Evolutionary conservation across 2,113 vertebrate species (phyloP), one percentile per base, ranked within the genome.

Genomic region (Salvelinus alpinus): DNA sequence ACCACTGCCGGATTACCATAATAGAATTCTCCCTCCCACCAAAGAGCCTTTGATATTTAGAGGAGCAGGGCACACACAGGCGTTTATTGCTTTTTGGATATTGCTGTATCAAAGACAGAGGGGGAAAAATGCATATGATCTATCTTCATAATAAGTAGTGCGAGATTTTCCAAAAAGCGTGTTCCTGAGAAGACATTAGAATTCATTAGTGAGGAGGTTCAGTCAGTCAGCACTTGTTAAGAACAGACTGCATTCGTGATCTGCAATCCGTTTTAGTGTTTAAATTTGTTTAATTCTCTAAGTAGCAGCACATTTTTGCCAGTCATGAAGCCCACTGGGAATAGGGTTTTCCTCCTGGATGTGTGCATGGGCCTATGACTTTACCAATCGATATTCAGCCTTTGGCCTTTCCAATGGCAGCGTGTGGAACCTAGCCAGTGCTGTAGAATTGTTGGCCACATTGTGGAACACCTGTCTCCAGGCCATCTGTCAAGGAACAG

Each of bases 401-500:
- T 62, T 16, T 62, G 8, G 59, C 59, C 13, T 24, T 24, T 62
- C 7, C 59, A 22, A 62, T 22, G n/a, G 20, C 59, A 3, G 59
- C 5, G n/a, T 62, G n/a, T 62, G n/a, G 8, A 62, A 62, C n/a
- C n/a, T n/a, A 62, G 20, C 8, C 59, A 62, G n/a, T 8, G 59
- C 59, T 22, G 59, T 31, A 14, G 54, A 75, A 54, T 29, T 62
- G 38, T 4, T 54, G 44, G 69, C 47, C 25, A 74, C 54, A 72
- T 78, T 78, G 68, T 75, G 9, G 38, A 67, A 31, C 59, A 77
- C 47, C 82, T 70, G 66, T 78, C 72, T 70, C 71, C 66, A 74
- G 60, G 72, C 31, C 66, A 82, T 59, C 80, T 78, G 75, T 78
- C 77, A 80, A 64, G 70, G 62, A 67, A 71, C 75, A 47, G 68